A percentile compares a stretch with the other conserved stretches of the same genome.
Conservation (phyloP, 2,113 vertebrate genomes). For the Silurus glanis region DNA sequence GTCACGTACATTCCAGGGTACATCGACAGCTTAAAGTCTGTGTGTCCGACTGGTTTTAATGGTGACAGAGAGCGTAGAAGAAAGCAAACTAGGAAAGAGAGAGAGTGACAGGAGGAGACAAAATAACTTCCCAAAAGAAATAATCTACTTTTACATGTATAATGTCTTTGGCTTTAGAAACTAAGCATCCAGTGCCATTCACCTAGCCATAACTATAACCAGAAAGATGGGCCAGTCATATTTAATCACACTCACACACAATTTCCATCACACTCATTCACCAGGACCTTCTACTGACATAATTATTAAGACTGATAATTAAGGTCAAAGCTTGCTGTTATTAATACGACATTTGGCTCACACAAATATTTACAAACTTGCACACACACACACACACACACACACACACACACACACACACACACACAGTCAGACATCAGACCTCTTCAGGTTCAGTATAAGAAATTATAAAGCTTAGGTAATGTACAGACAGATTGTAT, state of each 20-base stretch:
- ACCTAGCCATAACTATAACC: neutral
- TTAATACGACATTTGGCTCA: neutral
- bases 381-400: neutral
- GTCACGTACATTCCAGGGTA: conserved; percentile 41
- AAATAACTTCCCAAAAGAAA: conserved; percentile 1
- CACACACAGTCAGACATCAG: no score
- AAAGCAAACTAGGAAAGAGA: conserved; percentile 44
- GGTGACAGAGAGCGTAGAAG: conserved; percentile 51
- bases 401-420: no score
- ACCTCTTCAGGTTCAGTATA: no score
- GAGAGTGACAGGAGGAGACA: conserved; percentile 46
- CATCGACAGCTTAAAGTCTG: conserved; percentile 52
- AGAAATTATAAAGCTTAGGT: no score
- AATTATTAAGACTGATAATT: neutral
- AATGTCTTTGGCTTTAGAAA: neutral
- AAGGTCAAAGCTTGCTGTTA: neutral
- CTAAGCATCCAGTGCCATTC: neutral
- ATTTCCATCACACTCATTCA: conserved; percentile 4
- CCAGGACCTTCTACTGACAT: neutral
- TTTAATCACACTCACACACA: conserved; percentile 2
- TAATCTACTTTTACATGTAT: conserved; percentile 26
- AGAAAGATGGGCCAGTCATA: conserved; percentile 11
- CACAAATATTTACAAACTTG: neutral
- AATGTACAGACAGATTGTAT: no score
- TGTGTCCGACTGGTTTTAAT: conserved; percentile 64